Percentiles rank a stretch among this genome's conserved stretches.
These are phyloP conservation scores for Tachycineta bicolor DNA, from an alignment of 2,113 vertebrate genomes.

Conservation along the genomic window DNA sequence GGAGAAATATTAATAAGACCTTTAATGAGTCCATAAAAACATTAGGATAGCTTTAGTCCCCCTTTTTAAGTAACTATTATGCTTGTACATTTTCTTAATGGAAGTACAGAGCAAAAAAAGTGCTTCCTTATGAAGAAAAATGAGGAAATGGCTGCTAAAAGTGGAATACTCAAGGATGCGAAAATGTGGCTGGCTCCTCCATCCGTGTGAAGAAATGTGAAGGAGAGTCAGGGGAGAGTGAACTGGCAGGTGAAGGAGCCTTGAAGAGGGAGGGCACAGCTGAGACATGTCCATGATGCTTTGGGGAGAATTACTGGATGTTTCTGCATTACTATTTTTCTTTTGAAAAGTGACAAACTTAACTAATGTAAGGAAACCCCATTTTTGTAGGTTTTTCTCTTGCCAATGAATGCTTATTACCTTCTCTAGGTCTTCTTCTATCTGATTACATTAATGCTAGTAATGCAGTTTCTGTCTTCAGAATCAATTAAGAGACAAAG, in stretches of 20 bases:
- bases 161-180: neutral
- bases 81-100: slow-evolving; percentile 61
- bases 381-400: neutral
- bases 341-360: neutral
- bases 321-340: neutral
- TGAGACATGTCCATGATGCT: neutral
- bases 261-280: neutral
- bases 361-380: neutral
- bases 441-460: neutral
- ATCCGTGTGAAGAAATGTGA: neutral
- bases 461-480: neutral
- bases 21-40: slow-evolving; percentile 64
- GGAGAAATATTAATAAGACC: slow-evolving; percentile 41
- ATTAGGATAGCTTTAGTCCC: slow-evolving; percentile 46
- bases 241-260: neutral
- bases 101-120: slow-evolving; percentile 38
- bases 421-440: neutral
- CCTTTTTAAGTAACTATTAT: slow-evolving; percentile 57
- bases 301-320: neutral
- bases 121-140: slow-evolving; percentile 53
- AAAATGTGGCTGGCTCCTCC: neutral
- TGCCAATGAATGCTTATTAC: neutral
- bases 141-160: slow-evolving; percentile 33
- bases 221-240: neutral
- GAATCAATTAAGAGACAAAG: neutral